Conservation (phyloP, 2,113 vertebrate species). For the Lamprologus callipterus region DNA sequence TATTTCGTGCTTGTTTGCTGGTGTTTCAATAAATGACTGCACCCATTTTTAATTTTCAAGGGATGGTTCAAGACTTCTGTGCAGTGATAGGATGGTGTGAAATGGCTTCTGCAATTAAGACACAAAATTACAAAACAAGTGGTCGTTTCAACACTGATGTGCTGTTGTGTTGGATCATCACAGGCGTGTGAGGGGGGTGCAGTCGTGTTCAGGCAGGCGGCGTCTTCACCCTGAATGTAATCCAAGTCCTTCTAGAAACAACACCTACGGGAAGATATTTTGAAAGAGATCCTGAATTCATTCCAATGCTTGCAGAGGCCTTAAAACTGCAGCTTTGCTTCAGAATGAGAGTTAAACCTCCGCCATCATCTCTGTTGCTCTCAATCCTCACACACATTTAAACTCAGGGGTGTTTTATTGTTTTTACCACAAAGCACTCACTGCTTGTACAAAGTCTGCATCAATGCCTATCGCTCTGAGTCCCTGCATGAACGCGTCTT, state of each 20-base stretch:
- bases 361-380: neutral
- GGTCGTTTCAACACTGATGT: neutral
- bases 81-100: neutral
- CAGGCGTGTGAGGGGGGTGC: neutral
- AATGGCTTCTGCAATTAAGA: neutral
- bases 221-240: neutral
- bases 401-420: neutral
- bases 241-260: neutral
- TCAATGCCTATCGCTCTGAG: neutral
- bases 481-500: neutral
- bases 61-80: neutral
- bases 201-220: neutral
- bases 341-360: neutral
- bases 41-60: accelerated
- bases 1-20: neutral
- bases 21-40: neutral
- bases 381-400: neutral
- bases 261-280: neutral
- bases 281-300: neutral
- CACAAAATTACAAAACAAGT: neutral
- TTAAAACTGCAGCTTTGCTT: neutral
- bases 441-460: neutral
- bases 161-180: neutral
- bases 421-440: neutral
- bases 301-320: neutral